Evolutionary conservation across 1,140 invertebrate genomes (phyloP).

Genomic region (Formica exsecta): DNA sequence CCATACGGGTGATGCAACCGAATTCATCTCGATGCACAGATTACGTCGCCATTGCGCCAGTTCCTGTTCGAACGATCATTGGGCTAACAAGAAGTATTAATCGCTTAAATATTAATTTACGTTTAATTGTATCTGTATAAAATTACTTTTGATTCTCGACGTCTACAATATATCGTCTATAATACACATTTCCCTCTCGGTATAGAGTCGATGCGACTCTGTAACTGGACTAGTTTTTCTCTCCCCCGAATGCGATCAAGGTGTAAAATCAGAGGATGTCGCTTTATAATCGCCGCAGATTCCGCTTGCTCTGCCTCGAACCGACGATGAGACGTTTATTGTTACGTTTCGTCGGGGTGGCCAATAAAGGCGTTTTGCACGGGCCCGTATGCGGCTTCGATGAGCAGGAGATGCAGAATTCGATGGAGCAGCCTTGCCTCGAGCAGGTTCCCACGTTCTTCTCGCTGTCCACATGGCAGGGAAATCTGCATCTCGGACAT

Average conservation of each 20-base stretch:
- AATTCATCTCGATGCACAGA: background rate
- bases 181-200: slow-evolving; percentile 14
- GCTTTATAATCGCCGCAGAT: slow-evolving; percentile 79
- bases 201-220: background rate
- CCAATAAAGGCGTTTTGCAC: slow-evolving; percentile 83
- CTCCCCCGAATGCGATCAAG: background rate
- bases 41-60: background rate
- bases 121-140: slow-evolving; percentile 8
- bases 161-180: background rate
- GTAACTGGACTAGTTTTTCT: slow-evolving; percentile 49
- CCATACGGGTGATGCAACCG: background rate
- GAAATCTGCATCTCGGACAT: slow-evolving; percentile 84
- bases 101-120: slow-evolving; percentile 11
- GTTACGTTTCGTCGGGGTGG: slow-evolving; percentile 83
- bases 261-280: background rate
- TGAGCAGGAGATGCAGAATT: slow-evolving; percentile 83
- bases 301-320: slow-evolving; percentile 84
- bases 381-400: slow-evolving; percentile 81
- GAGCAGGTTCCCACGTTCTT: slow-evolving; percentile 83
- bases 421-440: slow-evolving; percentile 81
- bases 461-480: slow-evolving; percentile 81
- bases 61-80: background rate
- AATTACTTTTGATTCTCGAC: slow-evolving; percentile 20
- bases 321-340: slow-evolving; percentile 81
- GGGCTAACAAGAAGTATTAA: background rate